Base-by-base conservation (phyloP, 2,113 vertebrate species). In the Notothenia coriiceps region DNA sequence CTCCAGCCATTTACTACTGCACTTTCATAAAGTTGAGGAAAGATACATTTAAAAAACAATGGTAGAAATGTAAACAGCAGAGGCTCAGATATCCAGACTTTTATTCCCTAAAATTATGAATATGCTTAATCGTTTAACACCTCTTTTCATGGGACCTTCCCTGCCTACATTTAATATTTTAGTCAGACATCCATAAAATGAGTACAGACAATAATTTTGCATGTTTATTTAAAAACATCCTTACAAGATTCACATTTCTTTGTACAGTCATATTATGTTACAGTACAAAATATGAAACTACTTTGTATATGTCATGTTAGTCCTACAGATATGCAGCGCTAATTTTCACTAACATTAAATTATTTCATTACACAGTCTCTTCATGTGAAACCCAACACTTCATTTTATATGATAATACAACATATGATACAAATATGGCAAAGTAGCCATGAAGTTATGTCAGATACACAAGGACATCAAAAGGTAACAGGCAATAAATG, bases 221-320 rank as follows among this genome's bases (percentile, higher is more conserved):
- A 78, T 71, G 15, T 90, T 93, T 91, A 92, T 91, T 90, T 71
- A 83, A 89, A 89, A 86, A 77, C 65, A 79, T 59, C 85, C 74
- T 85, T 74, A 84, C 72, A 92, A 65, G 66, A 89, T 69, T 77
- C 51, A 88, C 33, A 67, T 79, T 70, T 84, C 65, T 89, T 87
- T 90, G 64, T 89, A 91, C 89, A 92, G 64, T 82, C 62, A 80
- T 72, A 69, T 82, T 76, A 69, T 74, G 70, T 86, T 79, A 86
- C 73, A 86, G 71, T 73, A 84, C 56, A 82, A 87, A 82, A 83
- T 51, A 86, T 51, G 35, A 75, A 61, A 65, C 61, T 87, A 86
- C 54, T 61, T 11, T 73, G 52, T 57, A 59, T 55, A 63, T 67
- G 33, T 20, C 67, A 59, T 49, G 80, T 88, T 90, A 91, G 75